A percentile compares a stretch with the other conserved stretches of the same genome.
Evolutionary conservation across 2,797 vertebrate genomes (phyloP).

Genomic region (Austrolebias charrua): DNA sequence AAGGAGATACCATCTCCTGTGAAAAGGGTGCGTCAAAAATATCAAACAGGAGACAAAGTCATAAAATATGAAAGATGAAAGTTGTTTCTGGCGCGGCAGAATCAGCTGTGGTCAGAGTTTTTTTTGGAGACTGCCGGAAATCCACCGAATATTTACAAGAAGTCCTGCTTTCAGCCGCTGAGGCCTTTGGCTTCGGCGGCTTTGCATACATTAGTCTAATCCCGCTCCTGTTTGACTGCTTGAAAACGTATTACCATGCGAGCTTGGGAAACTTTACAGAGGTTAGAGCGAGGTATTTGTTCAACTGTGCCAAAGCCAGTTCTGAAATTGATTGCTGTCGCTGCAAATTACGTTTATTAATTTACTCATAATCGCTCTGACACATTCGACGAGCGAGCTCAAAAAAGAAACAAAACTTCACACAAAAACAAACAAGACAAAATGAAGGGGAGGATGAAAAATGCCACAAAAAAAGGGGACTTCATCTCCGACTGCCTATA

Average conservation of each 20-base stretch:
- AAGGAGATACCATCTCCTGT: constrained; percentile 55
- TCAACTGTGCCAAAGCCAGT: constrained; percentile 5
- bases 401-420: neutral
- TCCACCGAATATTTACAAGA: constrained; percentile 20
- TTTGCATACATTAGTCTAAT: constrained; percentile 66
- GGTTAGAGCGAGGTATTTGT: constrained; percentile 20
- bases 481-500: constrained; percentile 7
- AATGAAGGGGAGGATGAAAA: neutral
- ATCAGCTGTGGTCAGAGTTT: constrained; percentile 27
- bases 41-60: constrained; percentile 58
- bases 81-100: constrained; percentile 25
- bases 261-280: constrained; percentile 16
- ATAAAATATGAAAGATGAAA: constrained; percentile 56
- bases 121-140: constrained; percentile 12
- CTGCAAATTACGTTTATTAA: constrained; percentile 1
- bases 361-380: neutral
- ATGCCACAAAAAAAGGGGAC: neutral
- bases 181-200: constrained; percentile 31
- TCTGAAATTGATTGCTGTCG: constrained; percentile 8
- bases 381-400: neutral
- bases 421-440: neutral
- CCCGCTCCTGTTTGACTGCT: constrained; percentile 28
- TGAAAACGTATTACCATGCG: constrained; percentile 23
- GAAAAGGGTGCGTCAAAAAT: constrained; percentile 71
- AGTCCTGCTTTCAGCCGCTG: constrained; percentile 15